Evolutionary conservation across 92 coral and sea anemone genomes (phyloP).

Genomic region (Phenganax stokvisi): DNA sequence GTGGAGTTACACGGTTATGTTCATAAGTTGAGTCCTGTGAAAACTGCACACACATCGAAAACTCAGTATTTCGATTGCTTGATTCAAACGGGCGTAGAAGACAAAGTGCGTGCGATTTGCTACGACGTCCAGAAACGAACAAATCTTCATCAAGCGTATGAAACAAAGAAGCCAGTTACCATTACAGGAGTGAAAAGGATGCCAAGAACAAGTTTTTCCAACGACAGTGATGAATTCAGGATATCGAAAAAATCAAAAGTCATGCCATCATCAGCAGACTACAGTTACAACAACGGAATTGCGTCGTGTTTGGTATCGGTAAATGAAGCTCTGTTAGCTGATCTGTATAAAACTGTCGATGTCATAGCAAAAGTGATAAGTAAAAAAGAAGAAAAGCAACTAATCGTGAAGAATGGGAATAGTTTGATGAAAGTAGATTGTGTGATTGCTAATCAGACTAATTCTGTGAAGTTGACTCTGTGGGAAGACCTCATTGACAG

Average conservation of each 20-base stretch:
- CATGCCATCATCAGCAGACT: constrained; percentile 45
- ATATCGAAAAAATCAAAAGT: constrained; percentile 43
- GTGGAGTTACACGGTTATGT: constrained; percentile 33
- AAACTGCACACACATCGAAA: constrained; percentile 16
- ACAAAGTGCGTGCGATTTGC: constrained; percentile 34
- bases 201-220: constrained; percentile 38
- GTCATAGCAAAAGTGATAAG: constrained; percentile 47
- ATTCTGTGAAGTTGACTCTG: constrained; percentile 36
- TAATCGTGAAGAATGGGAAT: constrained; percentile 35
- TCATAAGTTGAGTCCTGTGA: constrained; percentile 41
- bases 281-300: background rate
- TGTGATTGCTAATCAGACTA: constrained; percentile 26
- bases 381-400: constrained; percentile 43
- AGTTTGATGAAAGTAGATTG: constrained; percentile 7
- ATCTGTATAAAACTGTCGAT: constrained; percentile 47
- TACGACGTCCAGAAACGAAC: constrained; percentile 16
- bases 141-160: constrained; percentile 33
- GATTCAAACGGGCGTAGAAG: constrained; percentile 35
- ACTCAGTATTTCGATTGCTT: constrained; percentile 36
- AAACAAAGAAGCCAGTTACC: constrained; percentile 32
- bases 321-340: constrained; percentile 48
- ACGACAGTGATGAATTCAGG: constrained; percentile 39
- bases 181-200: constrained; percentile 31
- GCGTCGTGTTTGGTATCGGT: constrained; percentile 39
- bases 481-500: constrained; percentile 47